Percentiles rank a stretch among this genome's conserved stretches.
Conservation (phyloP, 1,140 invertebrate genomes). For the Eriosoma lanigerum region DNA sequence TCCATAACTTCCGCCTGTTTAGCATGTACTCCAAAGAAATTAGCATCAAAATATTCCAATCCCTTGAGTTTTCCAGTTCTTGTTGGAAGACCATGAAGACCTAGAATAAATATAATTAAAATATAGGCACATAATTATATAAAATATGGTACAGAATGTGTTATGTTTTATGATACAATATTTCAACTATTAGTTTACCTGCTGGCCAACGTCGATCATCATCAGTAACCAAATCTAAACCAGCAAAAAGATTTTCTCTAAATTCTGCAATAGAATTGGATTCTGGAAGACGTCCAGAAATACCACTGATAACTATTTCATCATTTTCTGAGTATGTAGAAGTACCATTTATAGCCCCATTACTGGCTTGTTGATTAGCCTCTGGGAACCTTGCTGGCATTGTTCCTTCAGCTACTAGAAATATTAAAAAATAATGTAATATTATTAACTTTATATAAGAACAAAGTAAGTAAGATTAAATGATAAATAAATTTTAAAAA, state of each 20-base stretch:
- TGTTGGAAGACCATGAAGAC: slow-evolving; percentile 77
- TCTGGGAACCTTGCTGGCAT: slow-evolving; percentile 41
- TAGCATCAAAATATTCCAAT: slow-evolving; percentile 81
- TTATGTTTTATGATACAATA: not conserved
- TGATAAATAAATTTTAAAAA: not conserved
- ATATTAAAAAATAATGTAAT: slow-evolving; percentile 8
- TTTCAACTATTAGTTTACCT: slow-evolving; percentile 59
- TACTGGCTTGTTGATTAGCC: slow-evolving; percentile 16
- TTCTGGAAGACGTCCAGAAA: slow-evolving; percentile 88
- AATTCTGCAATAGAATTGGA: slow-evolving; percentile 87
- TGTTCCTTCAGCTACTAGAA: slow-evolving; percentile 52
- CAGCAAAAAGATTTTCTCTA: slow-evolving; percentile 78
- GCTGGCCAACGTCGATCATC: slow-evolving; percentile 79
- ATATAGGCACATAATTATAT: not conserved
- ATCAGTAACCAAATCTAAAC: slow-evolving; percentile 85
- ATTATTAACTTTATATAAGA: not conserved
- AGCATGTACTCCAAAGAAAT: slow-evolving; percentile 91
- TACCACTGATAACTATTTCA: slow-evolving; percentile 83
- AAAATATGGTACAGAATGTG: too few species aligned
- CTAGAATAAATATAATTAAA: slow-evolving; percentile 52
- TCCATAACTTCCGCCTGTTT: slow-evolving; percentile 96
- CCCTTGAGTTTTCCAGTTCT: slow-evolving; percentile 90
- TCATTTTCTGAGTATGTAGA: slow-evolving; percentile 53
- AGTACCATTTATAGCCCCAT: slow-evolving; percentile 40
- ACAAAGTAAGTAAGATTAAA: too few species aligned